Base-by-base conservation (phyloP, 2,113 vertebrate species). In the Ceratotherium simum region DNA sequence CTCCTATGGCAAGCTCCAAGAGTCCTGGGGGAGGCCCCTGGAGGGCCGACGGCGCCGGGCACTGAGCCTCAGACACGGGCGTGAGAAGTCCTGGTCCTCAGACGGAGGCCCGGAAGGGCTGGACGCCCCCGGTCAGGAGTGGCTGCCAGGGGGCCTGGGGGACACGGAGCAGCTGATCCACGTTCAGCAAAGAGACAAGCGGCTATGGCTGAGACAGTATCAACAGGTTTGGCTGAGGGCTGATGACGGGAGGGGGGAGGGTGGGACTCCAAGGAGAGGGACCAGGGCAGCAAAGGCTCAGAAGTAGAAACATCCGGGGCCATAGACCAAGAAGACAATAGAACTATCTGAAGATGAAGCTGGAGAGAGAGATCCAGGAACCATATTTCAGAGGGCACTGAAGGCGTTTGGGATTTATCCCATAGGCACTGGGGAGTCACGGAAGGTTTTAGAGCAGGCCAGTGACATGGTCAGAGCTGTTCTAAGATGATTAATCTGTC, bases 101-200 rank as follows among this genome's bases (percentile, higher is more conserved):
- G 64, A 94, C 0, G 8, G 54, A 67, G 81, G 33, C 60, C 17
- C 36, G 0, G 96, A 95, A 65, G 46, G 67, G 11, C 83, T 62
- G 48, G 90, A 95, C 1, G 1, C 1, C 13, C 36, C 94, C 0
- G 0, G 58, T 36, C 94, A 67, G 54, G 96, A 98, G 64, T 8
- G 2, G 20, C 48, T 60, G 46, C 75, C 90, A 0, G 79, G 86
- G 25, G 20, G 20, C 14, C 56, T 29, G 29, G 88, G 25, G 51
- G 97, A 98, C 97, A 96, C 81, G 0, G 96, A 98, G 46, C 92
- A 96, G 92, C 97, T 98, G 73, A 96, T 98, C 81, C 90, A 92
- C 56, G 82, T 56, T 36, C 92, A 86, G 78, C 48, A 1, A 48
- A 54, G 64, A 88, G 72, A 95, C 80, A 73, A 65, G 64, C 11